Percentiles rank a stretch among this genome's conserved stretches.
Conservation (phyloP, 2,113 vertebrate species). For the Eudyptes chrysolophus region DNA sequence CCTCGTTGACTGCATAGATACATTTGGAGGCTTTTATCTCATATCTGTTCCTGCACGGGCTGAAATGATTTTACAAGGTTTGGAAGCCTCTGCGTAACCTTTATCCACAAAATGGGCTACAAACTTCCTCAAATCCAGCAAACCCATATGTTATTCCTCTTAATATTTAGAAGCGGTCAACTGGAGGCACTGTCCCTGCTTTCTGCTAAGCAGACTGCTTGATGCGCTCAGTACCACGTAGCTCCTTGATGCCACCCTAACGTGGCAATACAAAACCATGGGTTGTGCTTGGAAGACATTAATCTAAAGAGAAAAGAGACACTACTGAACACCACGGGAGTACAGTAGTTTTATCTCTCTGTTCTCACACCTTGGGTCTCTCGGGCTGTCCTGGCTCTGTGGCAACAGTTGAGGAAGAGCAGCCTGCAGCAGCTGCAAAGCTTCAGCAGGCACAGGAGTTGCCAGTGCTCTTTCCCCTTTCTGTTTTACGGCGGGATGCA, state of each 20-base stretch:
- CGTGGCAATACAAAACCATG: neutral
- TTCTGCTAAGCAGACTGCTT: neutral
- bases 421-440: conserved; percentile 25
- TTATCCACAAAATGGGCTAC: neutral
- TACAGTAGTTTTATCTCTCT: neutral
- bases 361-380: neutral
- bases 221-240: fast-evolving
- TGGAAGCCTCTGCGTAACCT: neutral
- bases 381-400: neutral
- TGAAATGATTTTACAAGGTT: neutral
- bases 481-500: conserved; percentile 7
- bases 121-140: neutral
- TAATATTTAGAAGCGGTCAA: neutral
- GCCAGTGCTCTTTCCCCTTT: neutral
- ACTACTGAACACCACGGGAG: neutral
- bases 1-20: neutral
- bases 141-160: neutral
- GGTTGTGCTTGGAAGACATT: neutral
- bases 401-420: neutral
- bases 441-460: conserved; percentile 1
- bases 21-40: neutral
- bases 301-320: neutral
- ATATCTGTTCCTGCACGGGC: neutral
- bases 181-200: neutral
- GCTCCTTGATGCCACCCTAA: neutral